Evolutionary conservation across 2,888 invertebrate species (phyloP).

Genomic region (Patella depressa): DNA sequence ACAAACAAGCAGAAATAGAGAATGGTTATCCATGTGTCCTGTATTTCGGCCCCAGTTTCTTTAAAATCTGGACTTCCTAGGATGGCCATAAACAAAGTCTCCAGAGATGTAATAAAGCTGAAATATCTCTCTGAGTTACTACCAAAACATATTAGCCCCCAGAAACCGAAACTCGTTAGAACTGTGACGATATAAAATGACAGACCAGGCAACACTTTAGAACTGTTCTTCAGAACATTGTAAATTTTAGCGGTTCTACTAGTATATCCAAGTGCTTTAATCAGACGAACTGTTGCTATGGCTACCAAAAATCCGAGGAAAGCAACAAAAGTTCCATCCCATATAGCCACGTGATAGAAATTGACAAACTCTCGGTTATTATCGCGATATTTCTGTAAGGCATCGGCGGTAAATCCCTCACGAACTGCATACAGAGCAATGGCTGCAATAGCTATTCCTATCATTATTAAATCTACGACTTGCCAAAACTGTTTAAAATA

Average conservation of each 20-base stretch:
- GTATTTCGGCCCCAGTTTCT: neutral
- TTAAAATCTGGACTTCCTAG: neutral
- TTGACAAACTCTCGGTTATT: neutral
- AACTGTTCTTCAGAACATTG: neutral
- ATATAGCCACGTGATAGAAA: neutral
- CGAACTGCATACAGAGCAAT: conserved; percentile 4
- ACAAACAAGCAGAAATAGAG: neutral
- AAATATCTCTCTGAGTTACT: neutral
- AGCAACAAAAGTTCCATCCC: neutral
- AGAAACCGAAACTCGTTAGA: neutral
- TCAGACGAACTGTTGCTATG: neutral
- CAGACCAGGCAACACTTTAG: neutral
- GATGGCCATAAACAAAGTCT: neutral
- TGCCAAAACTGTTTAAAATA: neutral
- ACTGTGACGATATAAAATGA: neutral
- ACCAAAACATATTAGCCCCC: neutral
- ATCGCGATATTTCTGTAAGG: neutral
- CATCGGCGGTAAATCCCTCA: neutral
- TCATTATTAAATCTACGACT: neutral
- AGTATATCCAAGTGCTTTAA: neutral
- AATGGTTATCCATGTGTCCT: neutral
- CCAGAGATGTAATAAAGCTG: neutral
- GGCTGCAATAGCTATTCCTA: neutral
- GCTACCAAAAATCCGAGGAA: neutral
- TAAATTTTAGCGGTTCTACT: neutral